Evolutionary conservation across 23 tunicate genomes (phyloP).

Genomic region (Phallusia fumigata): DNA sequence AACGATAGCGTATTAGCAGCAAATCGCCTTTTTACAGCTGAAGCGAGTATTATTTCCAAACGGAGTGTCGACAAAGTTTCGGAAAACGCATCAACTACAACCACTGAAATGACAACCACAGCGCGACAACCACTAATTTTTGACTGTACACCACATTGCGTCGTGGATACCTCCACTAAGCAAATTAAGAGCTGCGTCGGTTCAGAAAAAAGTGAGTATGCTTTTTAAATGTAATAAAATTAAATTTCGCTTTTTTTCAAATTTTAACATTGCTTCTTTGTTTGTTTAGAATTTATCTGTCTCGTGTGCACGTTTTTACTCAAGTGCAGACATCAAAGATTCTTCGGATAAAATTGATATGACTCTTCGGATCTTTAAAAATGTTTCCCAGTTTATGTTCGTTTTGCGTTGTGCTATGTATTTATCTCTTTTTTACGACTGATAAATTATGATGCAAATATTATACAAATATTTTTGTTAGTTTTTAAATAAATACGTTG

Average conservation of each 20-base stretch:
- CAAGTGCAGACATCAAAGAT: neutral
- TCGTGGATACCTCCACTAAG: neutral
- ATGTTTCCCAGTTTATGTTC: too few relatives aligned
- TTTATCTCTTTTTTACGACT: too few relatives aligned
- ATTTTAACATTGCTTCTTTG: neutral
- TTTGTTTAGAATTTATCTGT: neutral
- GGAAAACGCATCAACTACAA: neutral
- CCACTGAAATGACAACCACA: neutral
- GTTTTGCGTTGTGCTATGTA: too few relatives aligned
- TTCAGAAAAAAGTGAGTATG: neutral
- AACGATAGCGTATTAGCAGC: too few relatives aligned
- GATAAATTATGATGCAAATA: too few relatives aligned
- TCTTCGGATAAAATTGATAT: neutral
- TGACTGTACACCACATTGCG: neutral
- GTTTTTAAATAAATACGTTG: too few relatives aligned
- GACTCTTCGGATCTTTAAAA: too few relatives aligned
- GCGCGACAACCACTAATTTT: neutral
- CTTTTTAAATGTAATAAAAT: too few relatives aligned
- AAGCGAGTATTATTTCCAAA: neutral
- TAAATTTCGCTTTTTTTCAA: neutral
- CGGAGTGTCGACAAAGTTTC: neutral
- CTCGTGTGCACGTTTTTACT: neutral
- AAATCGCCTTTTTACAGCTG: neutral
- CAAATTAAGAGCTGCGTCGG: neutral
- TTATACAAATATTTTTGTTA: too few relatives aligned